phyloP scores from a whole-genome alignment of 2,797 vertebrate species.

The Pteropus rufus region DNA sequence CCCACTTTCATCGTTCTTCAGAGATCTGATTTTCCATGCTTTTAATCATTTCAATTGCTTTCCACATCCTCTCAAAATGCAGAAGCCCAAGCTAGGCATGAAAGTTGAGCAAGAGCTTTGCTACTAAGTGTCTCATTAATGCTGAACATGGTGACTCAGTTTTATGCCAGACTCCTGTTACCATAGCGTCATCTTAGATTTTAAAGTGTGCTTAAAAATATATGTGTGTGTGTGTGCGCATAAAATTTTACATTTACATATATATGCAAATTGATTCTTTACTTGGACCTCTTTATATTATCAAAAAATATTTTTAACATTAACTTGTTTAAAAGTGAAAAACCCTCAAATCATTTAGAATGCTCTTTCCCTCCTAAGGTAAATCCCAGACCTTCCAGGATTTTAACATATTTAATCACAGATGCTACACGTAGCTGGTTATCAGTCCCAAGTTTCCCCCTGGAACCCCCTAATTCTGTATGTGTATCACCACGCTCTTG shows the following conservation, averaged over 20 bases:
- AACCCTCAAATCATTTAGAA: slow-evolving; percentile 15
- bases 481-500: background rate
- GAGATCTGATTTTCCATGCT: slow-evolving; percentile 60
- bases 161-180: background rate
- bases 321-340: slow-evolving; percentile 40
- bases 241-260: too few relatives aligned
- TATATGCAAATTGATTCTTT: background rate
- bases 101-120: slow-evolving; percentile 11
- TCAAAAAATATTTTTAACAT: slow-evolving; percentile 7
- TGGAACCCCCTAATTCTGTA: background rate
- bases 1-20: slow-evolving; percentile 36
- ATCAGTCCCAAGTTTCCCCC: background rate
- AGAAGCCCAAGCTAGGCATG: slow-evolving; percentile 11
- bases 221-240: background rate
- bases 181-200: background rate
- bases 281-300: background rate
- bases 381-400: background rate
- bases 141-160: background rate
- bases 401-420: slow-evolving; percentile 27
- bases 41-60: slow-evolving; percentile 71
- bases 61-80: slow-evolving; percentile 56
- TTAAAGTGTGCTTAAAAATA: background rate
- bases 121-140: background rate
- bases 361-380: background rate
- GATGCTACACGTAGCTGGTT: background rate